Base-by-base conservation (phyloP, 1,140 invertebrate genomes). In the Zaprionus ghesquierei region DNA sequence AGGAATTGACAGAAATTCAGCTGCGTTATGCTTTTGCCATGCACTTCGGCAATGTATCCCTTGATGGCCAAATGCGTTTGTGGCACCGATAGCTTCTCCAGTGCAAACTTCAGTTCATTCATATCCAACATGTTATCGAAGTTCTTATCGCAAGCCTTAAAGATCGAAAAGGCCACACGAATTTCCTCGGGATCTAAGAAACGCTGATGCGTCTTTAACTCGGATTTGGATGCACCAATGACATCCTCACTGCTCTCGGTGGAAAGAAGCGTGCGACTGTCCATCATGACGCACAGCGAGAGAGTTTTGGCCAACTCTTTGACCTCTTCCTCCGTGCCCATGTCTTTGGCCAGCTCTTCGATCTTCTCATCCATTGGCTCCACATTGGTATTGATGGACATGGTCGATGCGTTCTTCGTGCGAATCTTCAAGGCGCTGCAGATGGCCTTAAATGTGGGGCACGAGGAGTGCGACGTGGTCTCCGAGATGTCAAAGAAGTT, bases 11-110 rank as follows among this genome's bases (percentile, higher is more conserved):
- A 51, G n/a, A 86, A 86, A 9, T 54, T 69, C 3, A 86, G 18
- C 1, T 35, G 33, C 0, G 13, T 46, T 6, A 31, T 22, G 3
- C 15, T 13, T 0, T 25, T n/a, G 2, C 61, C 75, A 2, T 49
- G 75, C 18, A 72, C 50, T 9, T 75, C 41, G 6, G 35, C 33
- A 71, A 86, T 87, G 0, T 72, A 5, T 10, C 56, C 13, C 10
- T 87, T 86, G 20, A 64, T 46, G 3, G 53, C 69, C 50, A 87
- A 22, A 49, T 86, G 81, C 2, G 81, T 86, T 15, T 86, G 81
- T 3, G 81, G 82, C 18, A 81, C 22, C 3, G 69, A 51, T 20
- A 87, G 56, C 25, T 69, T 72, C 18, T 86, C 81, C 18, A 86
- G 50, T 1, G 69, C 53, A 5, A 73, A 46, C 23, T 81, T 86